Evolutionary conservation across 1,140 invertebrate species (phyloP).

Genomic region (Zaprionus kolodkinae): DNA sequence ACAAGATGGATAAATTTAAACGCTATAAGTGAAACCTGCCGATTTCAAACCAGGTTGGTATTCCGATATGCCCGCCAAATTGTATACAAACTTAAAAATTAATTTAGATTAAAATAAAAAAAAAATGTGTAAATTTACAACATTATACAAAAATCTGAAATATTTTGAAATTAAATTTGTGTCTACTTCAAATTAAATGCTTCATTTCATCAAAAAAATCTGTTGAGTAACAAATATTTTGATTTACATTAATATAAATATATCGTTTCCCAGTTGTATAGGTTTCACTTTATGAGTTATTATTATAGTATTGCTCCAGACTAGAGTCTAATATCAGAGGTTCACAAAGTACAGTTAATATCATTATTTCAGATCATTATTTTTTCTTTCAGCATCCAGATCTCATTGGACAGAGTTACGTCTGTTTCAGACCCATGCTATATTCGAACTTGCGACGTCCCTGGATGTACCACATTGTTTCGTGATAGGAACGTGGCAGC

Average conservation of each 20-base stretch:
- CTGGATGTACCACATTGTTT: slow-evolving; percentile 91
- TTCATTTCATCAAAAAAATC: no score
- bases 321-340: neutral
- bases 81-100: neutral
- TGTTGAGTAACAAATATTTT: neutral
- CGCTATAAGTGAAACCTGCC: neutral
- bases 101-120: neutral
- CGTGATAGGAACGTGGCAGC: slow-evolving; percentile 89
- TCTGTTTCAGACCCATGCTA: slow-evolving; percentile 55
- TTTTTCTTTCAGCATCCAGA: no score
- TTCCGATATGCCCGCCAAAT: no score
- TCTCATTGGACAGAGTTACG: neutral
- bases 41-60: no score
- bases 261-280: neutral
- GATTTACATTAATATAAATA: neutral
- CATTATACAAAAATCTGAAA: neutral
- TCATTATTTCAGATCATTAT: slow-evolving; percentile 29
- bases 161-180: neutral
- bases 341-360: neutral
- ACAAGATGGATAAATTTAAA: neutral
- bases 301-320: neutral
- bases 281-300: neutral
- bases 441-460: slow-evolving; percentile 88
- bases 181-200: neutral
- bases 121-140: neutral